These are phyloP conservation scores for Pygathrix nemaeus DNA, from an alignment of 2,113 vertebrate genomes.

Conservation along the genomic window DNA sequence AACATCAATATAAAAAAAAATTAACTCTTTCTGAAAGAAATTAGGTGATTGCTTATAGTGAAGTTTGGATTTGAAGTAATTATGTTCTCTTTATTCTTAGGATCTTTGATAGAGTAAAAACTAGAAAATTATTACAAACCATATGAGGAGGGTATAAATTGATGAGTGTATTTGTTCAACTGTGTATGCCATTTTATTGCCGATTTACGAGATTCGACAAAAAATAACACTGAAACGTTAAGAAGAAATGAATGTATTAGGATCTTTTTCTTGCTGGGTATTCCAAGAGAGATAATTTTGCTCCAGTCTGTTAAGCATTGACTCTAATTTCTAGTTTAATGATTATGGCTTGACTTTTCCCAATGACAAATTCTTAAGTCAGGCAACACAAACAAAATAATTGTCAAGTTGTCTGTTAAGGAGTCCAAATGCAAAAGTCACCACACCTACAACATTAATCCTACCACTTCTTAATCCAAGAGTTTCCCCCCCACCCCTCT, in stretches of 20 bases:
- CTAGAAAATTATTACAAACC: neutral
- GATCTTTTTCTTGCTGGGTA: neutral
- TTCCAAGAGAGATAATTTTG: neutral
- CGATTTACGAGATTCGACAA: neutral
- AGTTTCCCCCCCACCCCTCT: fast-evolving
- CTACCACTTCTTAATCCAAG: neutral
- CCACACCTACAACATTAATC: neutral
- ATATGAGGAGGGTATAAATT: neutral
- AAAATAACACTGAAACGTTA: neutral
- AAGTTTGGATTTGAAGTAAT: neutral
- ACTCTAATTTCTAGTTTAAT: neutral
- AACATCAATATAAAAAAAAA: neutral
- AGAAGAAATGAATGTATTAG: neutral
- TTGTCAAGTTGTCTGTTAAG: neutral
- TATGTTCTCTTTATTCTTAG: neutral
- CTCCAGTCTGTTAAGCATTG: neutral
- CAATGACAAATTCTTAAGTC: neutral
- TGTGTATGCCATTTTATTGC: neutral
- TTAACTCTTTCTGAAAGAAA: neutral
- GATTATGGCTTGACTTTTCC: neutral
- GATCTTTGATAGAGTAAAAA: neutral
- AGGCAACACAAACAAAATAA: neutral
- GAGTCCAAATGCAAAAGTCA: neutral
- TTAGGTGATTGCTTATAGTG: neutral
- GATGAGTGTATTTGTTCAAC: neutral